Evolutionary conservation across 2,888 invertebrate genomes (phyloP).

Genomic region (Apeira syringaria): DNA sequence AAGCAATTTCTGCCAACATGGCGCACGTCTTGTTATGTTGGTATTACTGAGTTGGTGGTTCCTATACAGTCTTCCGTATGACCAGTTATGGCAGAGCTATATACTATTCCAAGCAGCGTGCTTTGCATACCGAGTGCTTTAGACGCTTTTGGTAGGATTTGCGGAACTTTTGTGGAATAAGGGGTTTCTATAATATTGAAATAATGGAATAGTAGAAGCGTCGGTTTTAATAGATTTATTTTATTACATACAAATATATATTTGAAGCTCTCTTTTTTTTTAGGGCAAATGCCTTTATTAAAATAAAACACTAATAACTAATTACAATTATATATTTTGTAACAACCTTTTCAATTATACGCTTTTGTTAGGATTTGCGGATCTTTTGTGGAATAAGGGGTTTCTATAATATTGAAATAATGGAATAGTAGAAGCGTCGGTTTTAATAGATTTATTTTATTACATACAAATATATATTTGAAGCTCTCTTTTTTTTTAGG

Average conservation of each 20-base stretch:
- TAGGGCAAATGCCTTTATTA: no score
- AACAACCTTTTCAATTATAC: no score
- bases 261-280: no score
- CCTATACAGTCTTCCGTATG: constrained; percentile 18
- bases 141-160: constrained; percentile 11
- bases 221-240: no score
- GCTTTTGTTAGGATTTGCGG: constrained; percentile 10
- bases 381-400: constrained; percentile 13
- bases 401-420: constrained; percentile 5
- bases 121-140: constrained; percentile 27
- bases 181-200: constrained; percentile 6
- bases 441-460: no score
- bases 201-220: no score
- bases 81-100: constrained; percentile 21
- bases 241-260: no score
- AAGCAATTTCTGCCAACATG: constrained; percentile 67
- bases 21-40: constrained; percentile 50
- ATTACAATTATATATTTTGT: no score
- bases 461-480: no score
- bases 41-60: constrained; percentile 3
- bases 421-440: no score
- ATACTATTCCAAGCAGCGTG: constrained; percentile 30
- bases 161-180: constrained; percentile 10
- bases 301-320: no score
- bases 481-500: no score